Base-by-base conservation (phyloP, 2,113 vertebrate species). In the Podilymbus podiceps region DNA sequence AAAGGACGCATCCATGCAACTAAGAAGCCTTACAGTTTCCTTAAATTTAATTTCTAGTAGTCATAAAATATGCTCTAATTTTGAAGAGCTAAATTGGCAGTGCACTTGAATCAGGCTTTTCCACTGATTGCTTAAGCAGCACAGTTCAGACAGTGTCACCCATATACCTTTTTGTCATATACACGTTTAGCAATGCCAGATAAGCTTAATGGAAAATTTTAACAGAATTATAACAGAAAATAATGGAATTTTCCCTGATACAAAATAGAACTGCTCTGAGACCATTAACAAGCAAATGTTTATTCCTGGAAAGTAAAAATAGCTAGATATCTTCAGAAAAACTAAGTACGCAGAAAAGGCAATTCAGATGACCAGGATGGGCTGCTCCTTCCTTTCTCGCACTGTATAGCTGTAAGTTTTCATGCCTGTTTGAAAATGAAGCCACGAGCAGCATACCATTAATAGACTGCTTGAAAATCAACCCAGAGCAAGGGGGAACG, bases 61-160 rank as follows among this genome's bases (percentile, higher is more conserved):
- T 97, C 93, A 90, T 86, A 94, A 96, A 97, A 96, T 8, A 60
- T 31, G 95, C 95, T 96, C 95, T 42, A 49, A 73, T 76, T 90
- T 58, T 56, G 67, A 95, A 96, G 86, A 97, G 96, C 82, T 89
- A 66, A 83, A 82, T 56, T 97, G 97, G 97, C 96, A 97, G 96
- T 91, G 92, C 78, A 77, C 83, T 75, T 85, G 68, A 93, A 75
- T 85, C 40, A 33, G 46, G 83, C 63, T 95, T 90, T 93, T 95
- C 62, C 53, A 59, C 14, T 75, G 66, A 72, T 79, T 89, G 89
- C 73, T 93, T 73, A 47, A 69, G 55, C 56, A 94, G 84, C 64
- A 73, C n/a, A 88, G 64, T 35, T 89, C 80, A 89, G 93, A n/a
- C 69, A 85, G 88, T 22, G 16, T 31, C 89, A 79, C 44, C 87